Conservation (phyloP, 2,797 vertebrate genomes). For the Luscinia megarhynchos region DNA sequence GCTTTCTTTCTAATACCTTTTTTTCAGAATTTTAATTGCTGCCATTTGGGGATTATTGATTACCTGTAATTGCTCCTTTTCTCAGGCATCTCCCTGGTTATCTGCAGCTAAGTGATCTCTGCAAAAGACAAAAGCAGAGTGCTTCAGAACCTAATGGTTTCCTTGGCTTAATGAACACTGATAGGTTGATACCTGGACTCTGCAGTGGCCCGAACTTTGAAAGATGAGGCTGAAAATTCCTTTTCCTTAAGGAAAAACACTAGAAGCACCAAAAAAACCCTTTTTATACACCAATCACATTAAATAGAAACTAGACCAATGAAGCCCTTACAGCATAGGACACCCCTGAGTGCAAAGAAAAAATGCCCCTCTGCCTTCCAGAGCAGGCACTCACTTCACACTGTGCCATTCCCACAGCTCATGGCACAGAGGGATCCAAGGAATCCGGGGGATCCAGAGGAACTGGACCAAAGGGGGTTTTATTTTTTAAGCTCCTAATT, state of each 20-base stretch:
- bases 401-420: not conserved
- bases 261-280: not conserved
- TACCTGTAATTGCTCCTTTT: constrained; percentile 46
- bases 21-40: constrained; percentile 43
- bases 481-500: not conserved
- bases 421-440: not conserved
- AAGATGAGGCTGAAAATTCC: not conserved
- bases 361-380: not conserved
- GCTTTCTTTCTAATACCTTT: not conserved
- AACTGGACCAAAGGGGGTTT: not conserved
- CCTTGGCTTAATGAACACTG: not conserved
- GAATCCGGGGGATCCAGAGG: not conserved
- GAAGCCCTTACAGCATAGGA: not conserved
- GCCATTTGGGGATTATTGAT: constrained; percentile 55
- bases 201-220: not conserved
- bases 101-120: not conserved
- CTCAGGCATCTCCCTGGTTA: not conserved
- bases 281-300: not conserved
- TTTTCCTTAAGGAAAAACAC: not conserved
- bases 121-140: not conserved
- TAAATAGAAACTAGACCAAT: not conserved
- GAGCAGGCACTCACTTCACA: not conserved
- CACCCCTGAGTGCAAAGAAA: not conserved
- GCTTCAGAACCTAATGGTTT: not conserved
- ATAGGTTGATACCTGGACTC: not conserved